Evolutionary conservation across 2,113 vertebrate species (phyloP), one percentile per base, ranked within the genome.

Genomic region (Reinhardtius hippoglossoides): DNA sequence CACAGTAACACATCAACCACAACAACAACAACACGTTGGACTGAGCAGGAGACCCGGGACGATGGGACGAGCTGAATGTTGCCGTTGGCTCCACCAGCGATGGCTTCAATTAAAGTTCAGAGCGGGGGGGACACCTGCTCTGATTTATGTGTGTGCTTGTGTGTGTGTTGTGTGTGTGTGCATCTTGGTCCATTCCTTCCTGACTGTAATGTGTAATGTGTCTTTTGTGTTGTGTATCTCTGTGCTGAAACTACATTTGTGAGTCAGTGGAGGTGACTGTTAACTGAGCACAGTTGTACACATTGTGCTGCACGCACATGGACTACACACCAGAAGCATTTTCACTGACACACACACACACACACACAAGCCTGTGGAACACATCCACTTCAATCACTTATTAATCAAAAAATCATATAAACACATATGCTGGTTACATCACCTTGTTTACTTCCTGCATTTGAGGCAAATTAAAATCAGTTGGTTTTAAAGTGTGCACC

Each of bases 201-300:
- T 67, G 80, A 26, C 48, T 18, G 15, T 92, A 89, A 92, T 80
- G 20, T 5, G 52, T 66, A 70, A 21, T 90, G 88, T 64, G 63
- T 23, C 9, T 24, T 76, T 70, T 70, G n/a, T 75, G 58, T 74
- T 71, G 55, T 65, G 61, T 0, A 48, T 59, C 14, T n/a, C n/a
- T n/a, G n/a, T n/a, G n/a, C n/a, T n/a, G n/a, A n/a, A n/a, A n/a
- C n/a, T 72, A 3, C 20, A 16, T 8, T 8, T 68, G 60, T 35
- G 61, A 35, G 54, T 23, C 26, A 12, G 16, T 13, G 61, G 23
- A 56, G 63, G 65, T 48, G 37, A 65, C 35, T 26, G 44, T 40
- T 26, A 59, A 75, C 60, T 20, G 27, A 14, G 62, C 21, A 21
- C 31, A 54, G 52, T 26, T 68, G 27, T 1, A 37, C 37, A 44